Percentiles rank a stretch among this genome's conserved stretches.
These are phyloP conservation scores for Talpa occidentalis DNA, from an alignment of 2,113 vertebrate genomes.

Conservation along the genomic window DNA sequence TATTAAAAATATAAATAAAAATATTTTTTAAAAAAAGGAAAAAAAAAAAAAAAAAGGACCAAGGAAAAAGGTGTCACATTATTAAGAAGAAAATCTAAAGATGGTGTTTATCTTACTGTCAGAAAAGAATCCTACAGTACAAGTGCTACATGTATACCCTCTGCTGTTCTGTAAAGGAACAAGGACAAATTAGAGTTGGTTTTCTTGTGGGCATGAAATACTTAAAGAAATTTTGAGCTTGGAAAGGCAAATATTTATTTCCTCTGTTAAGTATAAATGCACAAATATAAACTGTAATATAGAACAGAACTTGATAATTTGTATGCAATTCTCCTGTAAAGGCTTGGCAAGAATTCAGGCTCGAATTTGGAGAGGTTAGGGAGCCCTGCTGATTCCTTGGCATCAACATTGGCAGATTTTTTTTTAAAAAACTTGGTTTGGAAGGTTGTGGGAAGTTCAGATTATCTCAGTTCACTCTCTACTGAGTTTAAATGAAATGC, in stretches of 20 bases:
- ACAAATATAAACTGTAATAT: constrained; percentile 48
- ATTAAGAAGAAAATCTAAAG: constrained; percentile 36
- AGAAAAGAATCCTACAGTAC: background rate
- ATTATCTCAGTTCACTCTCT: background rate
- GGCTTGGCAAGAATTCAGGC: constrained; percentile 31
- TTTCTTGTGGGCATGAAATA: constrained; percentile 12
- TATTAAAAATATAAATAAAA: no score
- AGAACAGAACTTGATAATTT: constrained; percentile 27
- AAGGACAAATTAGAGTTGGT: background rate
- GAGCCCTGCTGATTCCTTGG: constrained; percentile 46
- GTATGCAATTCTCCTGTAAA: background rate
- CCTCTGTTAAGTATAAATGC: constrained; percentile 46
- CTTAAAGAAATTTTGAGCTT: background rate
- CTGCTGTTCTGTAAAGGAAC: background rate
- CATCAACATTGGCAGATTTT: background rate
- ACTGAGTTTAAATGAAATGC: constrained; percentile 41
- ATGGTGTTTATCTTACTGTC: background rate
- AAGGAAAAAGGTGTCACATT: background rate
- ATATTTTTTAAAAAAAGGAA: no score
- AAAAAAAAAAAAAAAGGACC: background rate
- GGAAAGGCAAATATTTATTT: constrained; percentile 30
- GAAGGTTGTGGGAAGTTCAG: constrained; percentile 18
- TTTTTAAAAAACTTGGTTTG: background rate
- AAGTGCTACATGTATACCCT: background rate
- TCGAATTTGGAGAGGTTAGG: constrained; percentile 49